Evolutionary conservation across 2,888 invertebrate species (phyloP).

Genomic region (Eulithis testata): DNA sequence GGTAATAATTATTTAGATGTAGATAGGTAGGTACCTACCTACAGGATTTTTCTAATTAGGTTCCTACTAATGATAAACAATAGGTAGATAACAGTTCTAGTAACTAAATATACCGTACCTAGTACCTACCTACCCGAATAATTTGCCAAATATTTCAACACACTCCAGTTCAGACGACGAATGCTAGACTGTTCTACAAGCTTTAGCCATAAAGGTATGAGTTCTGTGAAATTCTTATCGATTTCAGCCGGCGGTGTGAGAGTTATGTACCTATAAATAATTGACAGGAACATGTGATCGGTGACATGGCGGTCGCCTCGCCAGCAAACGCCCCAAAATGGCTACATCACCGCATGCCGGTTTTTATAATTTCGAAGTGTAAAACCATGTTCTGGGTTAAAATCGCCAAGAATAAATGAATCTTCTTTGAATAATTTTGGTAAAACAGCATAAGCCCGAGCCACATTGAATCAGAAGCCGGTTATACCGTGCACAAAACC

Average conservation of each 20-base stretch:
- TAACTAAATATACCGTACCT: too few relatives aligned
- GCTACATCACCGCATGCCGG: slow-evolving; percentile 70
- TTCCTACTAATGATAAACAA: too few relatives aligned
- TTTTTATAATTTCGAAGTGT: neutral
- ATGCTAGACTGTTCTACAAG: neutral
- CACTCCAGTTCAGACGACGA: neutral
- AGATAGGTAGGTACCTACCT: too few relatives aligned
- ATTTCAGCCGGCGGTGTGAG: slow-evolving; percentile 6
- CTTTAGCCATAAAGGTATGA: too few relatives aligned
- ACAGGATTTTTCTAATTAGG: too few relatives aligned
- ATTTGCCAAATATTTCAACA: slow-evolving; percentile 22
- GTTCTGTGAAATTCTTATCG: neutral
- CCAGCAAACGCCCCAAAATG: slow-evolving; percentile 68
- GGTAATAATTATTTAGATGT: too few relatives aligned
- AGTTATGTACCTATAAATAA: neutral
- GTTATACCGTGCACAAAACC: neutral
- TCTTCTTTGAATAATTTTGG: neutral
- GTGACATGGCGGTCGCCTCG: slow-evolving; percentile 76
- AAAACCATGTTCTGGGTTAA: neutral
- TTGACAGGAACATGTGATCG: slow-evolving; percentile 57
- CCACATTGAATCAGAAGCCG: neutral
- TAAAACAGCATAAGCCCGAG: neutral
- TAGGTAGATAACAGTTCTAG: too few relatives aligned
- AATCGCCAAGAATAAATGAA: neutral
- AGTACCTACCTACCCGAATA: slow-evolving; percentile 32